A percentile compares a stretch with the other conserved stretches of the same genome.
Evolutionary conservation across 2,797 vertebrate species (phyloP).

Genomic region (Gobio occitaniae): DNA sequence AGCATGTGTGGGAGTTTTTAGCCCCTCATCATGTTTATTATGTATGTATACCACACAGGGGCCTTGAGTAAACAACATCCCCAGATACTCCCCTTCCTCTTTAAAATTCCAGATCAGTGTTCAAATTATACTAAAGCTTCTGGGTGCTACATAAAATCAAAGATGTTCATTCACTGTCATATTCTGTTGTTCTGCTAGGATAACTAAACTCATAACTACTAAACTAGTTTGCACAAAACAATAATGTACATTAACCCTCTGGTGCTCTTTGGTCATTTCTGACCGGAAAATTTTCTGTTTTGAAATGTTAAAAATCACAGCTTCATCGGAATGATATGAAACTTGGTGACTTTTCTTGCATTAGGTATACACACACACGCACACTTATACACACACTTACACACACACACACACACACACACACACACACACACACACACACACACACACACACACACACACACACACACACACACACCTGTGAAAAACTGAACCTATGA

Average conservation of each 20-base stretch:
- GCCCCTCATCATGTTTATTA: constrained; percentile 60
- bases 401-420: too few relatives aligned
- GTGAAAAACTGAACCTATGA: too few relatives aligned
- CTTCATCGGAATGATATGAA: too few relatives aligned
- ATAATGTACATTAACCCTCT: background rate
- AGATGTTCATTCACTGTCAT: constrained; percentile 5
- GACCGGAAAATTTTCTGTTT: too few relatives aligned
- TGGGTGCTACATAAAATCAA: background rate
- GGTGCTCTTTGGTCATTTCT: too few relatives aligned
- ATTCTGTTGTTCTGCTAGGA: constrained; percentile 4
- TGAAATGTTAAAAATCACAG: too few relatives aligned
- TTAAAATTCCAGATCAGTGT: constrained; percentile 2
- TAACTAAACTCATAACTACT: background rate
- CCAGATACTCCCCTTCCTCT: background rate
- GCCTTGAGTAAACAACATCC: constrained; percentile 41
- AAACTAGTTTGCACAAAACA: background rate
- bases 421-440: too few relatives aligned
- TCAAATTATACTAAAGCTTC: background rate
- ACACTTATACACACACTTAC: too few relatives aligned
- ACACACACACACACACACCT: too few relatives aligned
- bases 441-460: too few relatives aligned
- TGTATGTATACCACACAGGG: constrained; percentile 48
- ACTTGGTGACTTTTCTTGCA: too few relatives aligned
- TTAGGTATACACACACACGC: too few relatives aligned
- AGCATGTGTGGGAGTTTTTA: constrained; percentile 53